Evolutionary conservation across 92 coral and sea anemone species (phyloP).

Genomic region (Micromussa lordhowensis): DNA sequence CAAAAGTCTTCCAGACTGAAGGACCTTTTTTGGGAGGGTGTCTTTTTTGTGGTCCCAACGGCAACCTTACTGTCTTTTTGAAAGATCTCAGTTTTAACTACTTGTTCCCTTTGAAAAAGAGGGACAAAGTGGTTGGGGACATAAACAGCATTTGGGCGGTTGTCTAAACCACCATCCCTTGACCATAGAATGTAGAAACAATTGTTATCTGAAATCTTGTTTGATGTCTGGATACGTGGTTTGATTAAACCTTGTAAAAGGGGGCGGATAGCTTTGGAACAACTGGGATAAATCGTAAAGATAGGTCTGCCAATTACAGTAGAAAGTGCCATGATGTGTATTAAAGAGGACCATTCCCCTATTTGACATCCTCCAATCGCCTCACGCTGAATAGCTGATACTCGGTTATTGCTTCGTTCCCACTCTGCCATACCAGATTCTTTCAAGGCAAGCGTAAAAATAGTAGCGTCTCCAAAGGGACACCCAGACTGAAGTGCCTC

Average conservation of each 20-base stretch:
- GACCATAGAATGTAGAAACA: conserved; percentile 56
- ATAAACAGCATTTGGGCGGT: conserved; percentile 43
- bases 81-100: background rate
- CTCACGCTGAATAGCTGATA: conserved; percentile 8
- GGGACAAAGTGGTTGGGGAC: conserved; percentile 64
- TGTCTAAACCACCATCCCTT: conserved; percentile 59
- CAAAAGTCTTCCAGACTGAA: conserved; percentile 9
- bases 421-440: conserved; percentile 28
- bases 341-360: conserved; percentile 37
- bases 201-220: conserved; percentile 4
- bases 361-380: conserved; percentile 25
- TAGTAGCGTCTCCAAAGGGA: conserved; percentile 39
- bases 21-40: conserved; percentile 20
- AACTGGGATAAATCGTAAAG: conserved; percentile 37
- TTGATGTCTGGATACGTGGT: conserved; percentile 12
- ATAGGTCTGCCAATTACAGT: conserved; percentile 25
- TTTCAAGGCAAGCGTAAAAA: conserved; percentile 43
- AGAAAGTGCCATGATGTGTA: conserved; percentile 42
- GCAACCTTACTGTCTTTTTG: conserved; percentile 1
- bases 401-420: conserved; percentile 8
- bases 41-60: background rate
- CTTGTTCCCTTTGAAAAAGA: conserved; percentile 30
- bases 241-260: conserved; percentile 27
- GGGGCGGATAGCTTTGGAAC: conserved; percentile 33
- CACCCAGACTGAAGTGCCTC: conserved; percentile 35